phyloP scores from a whole-genome alignment of 2,113 vertebrate species.

The Calyptommatus sinebrachiatus region DNA sequence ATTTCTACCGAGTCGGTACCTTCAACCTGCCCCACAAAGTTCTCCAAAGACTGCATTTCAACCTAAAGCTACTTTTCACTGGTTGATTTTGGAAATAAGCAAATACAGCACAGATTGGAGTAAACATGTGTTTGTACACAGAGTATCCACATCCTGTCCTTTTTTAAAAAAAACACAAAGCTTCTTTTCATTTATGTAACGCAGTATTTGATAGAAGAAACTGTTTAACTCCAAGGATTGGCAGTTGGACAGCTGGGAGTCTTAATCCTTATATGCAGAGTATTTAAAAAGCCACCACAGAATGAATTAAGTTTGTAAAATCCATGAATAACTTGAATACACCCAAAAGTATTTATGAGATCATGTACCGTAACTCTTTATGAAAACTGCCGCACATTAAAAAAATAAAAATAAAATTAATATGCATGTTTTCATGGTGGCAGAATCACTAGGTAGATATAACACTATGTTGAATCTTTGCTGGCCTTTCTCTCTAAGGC shows the following conservation, averaged over 20 bases:
- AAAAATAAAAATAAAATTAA: no score
- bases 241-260: slow-evolving; percentile 18
- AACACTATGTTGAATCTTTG: no score
- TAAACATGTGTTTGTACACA: accelerated
- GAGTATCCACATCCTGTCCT: background rate
- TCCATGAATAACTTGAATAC: background rate
- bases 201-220: slow-evolving; percentile 6
- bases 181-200: background rate
- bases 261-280: background rate
- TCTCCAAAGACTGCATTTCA: background rate
- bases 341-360: background rate
- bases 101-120: accelerated
- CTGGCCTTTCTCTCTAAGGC: no score
- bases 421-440: no score
- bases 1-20: no score
- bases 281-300: background rate
- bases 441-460: no score
- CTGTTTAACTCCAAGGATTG: background rate
- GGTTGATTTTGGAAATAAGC: slow-evolving; percentile 12
- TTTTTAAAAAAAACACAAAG: background rate
- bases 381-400: no score
- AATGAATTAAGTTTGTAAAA: slow-evolving; percentile 27
- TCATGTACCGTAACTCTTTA: slow-evolving; percentile 1
- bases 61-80: no score
- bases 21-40: background rate